Evolutionary conservation across 2,888 invertebrate genomes (phyloP).

Genomic region (Rhagium mordax): DNA sequence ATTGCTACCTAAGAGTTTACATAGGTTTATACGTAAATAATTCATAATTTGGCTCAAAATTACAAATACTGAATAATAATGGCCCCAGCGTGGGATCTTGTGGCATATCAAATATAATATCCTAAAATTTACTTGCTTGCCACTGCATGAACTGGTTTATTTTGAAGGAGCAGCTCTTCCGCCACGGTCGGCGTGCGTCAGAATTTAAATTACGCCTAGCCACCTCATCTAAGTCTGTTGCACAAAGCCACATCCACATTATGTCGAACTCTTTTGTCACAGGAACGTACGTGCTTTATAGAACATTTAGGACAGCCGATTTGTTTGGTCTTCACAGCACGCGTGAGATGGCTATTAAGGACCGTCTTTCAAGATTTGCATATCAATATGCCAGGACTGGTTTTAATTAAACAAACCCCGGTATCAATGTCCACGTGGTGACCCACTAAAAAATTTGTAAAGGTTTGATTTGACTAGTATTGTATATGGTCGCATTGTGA

Average conservation of each 20-base stretch:
- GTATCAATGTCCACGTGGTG: background rate
- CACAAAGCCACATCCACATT: constrained; percentile 21
- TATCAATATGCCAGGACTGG: constrained; percentile 1
- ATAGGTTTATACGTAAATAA: no score
- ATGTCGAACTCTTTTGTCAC: constrained; percentile 23
- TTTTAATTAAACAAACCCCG: background rate
- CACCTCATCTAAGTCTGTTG: constrained; percentile 4
- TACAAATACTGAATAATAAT: no score
- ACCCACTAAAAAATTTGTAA: background rate
- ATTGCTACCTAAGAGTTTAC: no score
- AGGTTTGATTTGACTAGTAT: no score
- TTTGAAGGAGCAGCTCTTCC: background rate
- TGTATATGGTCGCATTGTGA: no score
- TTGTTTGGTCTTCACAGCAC: background rate
- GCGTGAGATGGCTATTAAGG: background rate
- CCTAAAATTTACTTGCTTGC: background rate
- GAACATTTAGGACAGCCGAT: constrained; percentile 8
- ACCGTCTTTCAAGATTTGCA: constrained; percentile 6
- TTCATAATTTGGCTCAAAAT: no score
- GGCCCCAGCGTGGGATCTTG: no score
- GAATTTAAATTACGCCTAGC: background rate
- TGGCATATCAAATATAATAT: no score
- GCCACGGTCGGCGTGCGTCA: background rate
- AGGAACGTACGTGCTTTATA: background rate
- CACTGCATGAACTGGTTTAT: no score